These are phyloP conservation scores for Neodiprion fabricii DNA, from an alignment of 1,140 invertebrate genomes.

Conservation along the genomic window DNA sequence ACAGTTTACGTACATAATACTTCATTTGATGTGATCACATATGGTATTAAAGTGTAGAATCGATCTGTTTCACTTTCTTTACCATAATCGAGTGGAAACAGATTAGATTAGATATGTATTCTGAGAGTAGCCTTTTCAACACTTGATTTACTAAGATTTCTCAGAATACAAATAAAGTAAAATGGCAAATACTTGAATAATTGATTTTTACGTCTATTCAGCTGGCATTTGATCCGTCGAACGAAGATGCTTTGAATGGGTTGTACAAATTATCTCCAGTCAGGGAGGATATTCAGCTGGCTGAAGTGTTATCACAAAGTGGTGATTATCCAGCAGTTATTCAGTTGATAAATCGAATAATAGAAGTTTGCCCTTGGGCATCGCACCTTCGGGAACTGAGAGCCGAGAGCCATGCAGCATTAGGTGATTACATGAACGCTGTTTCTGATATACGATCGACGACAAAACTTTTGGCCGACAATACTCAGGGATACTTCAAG, in stretches of 20 bases:
- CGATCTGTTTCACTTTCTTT: constrained; percentile 5
- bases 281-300: constrained; percentile 71
- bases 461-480: constrained; percentile 90
- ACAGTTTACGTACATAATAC: too few species aligned
- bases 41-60: too few species aligned
- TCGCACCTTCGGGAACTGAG: constrained; percentile 82
- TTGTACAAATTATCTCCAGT: constrained; percentile 71
- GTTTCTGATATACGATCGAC: constrained; percentile 90
- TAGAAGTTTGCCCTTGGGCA: constrained; percentile 93
- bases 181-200: constrained; percentile 15
- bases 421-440: constrained; percentile 85
- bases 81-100: constrained; percentile 1
- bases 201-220: constrained; percentile 55
- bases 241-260: constrained; percentile 75
- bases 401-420: constrained; percentile 81
- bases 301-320: constrained; percentile 71
- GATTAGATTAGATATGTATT: constrained; percentile 12
- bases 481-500: constrained; percentile 87
- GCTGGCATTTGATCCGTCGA: constrained; percentile 76
- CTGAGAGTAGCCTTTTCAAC: neutral
- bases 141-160: neutral
- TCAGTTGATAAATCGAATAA: constrained; percentile 71
- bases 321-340: constrained; percentile 76
- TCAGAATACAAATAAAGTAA: neutral
- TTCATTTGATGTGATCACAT: too few species aligned